Evolutionary conservation across 2,113 vertebrate species (phyloP), one percentile per base, ranked within the genome.

Genomic region (Trogon melanurus): DNA sequence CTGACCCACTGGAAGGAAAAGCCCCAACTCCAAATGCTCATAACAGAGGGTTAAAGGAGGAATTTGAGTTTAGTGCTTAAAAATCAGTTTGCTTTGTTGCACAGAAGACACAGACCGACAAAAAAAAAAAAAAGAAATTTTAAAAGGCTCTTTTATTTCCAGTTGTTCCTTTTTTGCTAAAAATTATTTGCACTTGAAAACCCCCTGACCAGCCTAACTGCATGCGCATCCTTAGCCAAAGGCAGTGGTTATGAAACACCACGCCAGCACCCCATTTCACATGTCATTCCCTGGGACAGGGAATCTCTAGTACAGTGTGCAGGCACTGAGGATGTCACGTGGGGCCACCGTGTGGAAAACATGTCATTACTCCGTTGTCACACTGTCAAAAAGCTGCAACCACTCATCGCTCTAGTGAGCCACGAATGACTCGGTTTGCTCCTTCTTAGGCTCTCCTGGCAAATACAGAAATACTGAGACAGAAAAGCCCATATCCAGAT

Each of bases 341-440:
- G 15, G 71, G n/a, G 58, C 41, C 62, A 50, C 71, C 93, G 61
- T 25, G 79, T 85, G 95, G 9, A 94, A 90, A 85, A 76, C 67
- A 38, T 51, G n/a, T 30, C 76, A 88, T 90, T 83, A 80, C 72
- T 82, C 85, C 54, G 58, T 50, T 85, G 91, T 80, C 91, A 90
- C 0, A 0, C 62, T 94, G 85, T 85, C 85, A 93, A 65, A 41
- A 88, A 76, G 58, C 85, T 64, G 45, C 79, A 65, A 79, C 50
- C 36, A 27, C 51, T 92, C 75, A 54, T 71, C 83, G 75, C 88
- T 94, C 94, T 62, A 90, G 88, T 83, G 94, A 93, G 94, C 92
- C 75, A 80, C 70, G 66, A 90, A 82, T 69, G 10, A 80, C 82
- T 92, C 70, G 27, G 7, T 90, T 76, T 83, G 50, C 53, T 91